phyloP scores from a whole-genome alignment of 2,888 invertebrate genomes.

The Tinea pellionella region DNA sequence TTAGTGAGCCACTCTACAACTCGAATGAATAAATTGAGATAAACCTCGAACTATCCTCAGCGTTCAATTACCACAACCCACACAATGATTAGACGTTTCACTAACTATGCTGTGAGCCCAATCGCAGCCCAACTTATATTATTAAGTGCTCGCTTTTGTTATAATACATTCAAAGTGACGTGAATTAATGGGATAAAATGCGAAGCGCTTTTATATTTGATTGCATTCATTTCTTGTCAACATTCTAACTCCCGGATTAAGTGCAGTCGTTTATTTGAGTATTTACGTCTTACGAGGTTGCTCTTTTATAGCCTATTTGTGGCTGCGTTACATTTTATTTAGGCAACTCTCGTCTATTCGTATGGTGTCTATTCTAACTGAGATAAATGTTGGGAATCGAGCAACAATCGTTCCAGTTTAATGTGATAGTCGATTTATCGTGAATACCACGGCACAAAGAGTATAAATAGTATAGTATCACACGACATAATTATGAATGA shows the following conservation, averaged over 20 bases:
- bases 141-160: slow-evolving; percentile 63
- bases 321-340: slow-evolving; percentile 40
- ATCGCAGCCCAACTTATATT: slow-evolving; percentile 48
- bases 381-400: slow-evolving; percentile 23
- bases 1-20: slow-evolving; percentile 38
- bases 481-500: background rate
- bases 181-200: slow-evolving; percentile 59
- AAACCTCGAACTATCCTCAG: slow-evolving; percentile 52
- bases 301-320: slow-evolving; percentile 48
- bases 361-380: slow-evolving; percentile 25
- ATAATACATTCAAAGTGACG: slow-evolving; percentile 60
- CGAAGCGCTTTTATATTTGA: slow-evolving; percentile 50
- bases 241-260: slow-evolving; percentile 63
- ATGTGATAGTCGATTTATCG: background rate
- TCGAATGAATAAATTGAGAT: slow-evolving; percentile 64
- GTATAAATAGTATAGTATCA: background rate
- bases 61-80: slow-evolving; percentile 62
- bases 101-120: slow-evolving; percentile 35
- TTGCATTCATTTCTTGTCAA: slow-evolving; percentile 57
- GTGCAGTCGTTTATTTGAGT: slow-evolving; percentile 56
- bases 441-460: slow-evolving; percentile 5
- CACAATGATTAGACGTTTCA: slow-evolving; percentile 65
- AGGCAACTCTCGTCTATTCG: slow-evolving; percentile 37
- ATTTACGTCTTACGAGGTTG: slow-evolving; percentile 47
- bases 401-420: background rate